Evolutionary conservation across 1,140 invertebrate genomes (phyloP).

Genomic region (Macrobrachium rosenbergii): DNA sequence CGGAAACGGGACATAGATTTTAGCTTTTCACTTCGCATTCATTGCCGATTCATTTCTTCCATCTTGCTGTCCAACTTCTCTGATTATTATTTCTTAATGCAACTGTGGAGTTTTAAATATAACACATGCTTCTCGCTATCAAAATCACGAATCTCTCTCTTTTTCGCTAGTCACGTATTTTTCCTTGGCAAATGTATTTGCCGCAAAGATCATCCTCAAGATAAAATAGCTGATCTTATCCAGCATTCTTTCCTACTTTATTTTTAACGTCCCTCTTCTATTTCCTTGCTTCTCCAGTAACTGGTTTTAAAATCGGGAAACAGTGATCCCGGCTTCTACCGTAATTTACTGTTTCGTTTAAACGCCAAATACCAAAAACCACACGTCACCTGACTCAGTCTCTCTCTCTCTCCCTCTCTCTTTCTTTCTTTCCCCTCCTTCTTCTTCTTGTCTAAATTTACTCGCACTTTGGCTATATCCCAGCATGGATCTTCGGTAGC

Average conservation of each 20-base stretch:
- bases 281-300: constrained; percentile 1
- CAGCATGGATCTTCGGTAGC: neutral
- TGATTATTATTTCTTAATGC: neutral
- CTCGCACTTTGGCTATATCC: too few species aligned
- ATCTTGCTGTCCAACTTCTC: neutral
- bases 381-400: neutral
- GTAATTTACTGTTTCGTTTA: neutral
- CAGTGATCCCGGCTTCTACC: neutral
- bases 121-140: neutral
- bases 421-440: neutral
- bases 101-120: too few species aligned
- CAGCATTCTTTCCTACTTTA: neutral
- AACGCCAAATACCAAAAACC: neutral
- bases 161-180: neutral
- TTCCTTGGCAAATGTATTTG: neutral
- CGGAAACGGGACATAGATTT: too few species aligned
- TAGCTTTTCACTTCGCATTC: too few species aligned
- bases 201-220: neutral
- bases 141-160: neutral
- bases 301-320: neutral
- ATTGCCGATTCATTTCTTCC: too few species aligned
- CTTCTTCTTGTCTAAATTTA: neutral
- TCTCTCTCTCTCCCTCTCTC: constrained; percentile 8
- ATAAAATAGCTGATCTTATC: neutral
- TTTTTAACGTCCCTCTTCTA: neutral